A percentile compares a stretch with the other conserved stretches of the same genome.
These are phyloP conservation scores for Scaptomyza cyrtandrae DNA, from an alignment of 2,888 invertebrate genomes.

Conservation along the genomic window DNA sequence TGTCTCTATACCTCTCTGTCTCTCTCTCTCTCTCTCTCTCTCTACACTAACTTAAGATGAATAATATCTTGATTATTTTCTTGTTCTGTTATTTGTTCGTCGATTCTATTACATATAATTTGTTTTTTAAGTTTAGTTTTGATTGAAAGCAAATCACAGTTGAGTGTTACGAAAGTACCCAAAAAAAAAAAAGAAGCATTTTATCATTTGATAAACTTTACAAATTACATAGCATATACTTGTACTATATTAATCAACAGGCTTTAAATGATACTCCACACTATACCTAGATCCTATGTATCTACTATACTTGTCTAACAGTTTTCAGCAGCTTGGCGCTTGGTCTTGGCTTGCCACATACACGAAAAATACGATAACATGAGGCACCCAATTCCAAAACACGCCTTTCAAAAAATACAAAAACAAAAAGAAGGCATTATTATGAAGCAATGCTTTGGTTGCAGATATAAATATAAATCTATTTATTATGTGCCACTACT, in stretches of 20 bases:
- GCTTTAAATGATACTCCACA: constrained; percentile 44
- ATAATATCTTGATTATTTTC: constrained; percentile 12
- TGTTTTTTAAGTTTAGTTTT: constrained; percentile 57
- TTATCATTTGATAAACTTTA: constrained; percentile 51
- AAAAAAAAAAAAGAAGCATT: constrained; percentile 47
- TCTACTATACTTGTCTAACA: constrained; percentile 30
- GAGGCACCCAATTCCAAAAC: constrained; percentile 25
- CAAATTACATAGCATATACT: constrained; percentile 44
- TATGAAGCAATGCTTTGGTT: constrained; percentile 68
- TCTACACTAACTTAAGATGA: constrained; percentile 3
- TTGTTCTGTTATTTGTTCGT: constrained; percentile 15
- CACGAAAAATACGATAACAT: constrained; percentile 14
- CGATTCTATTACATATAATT: constrained; percentile 31
- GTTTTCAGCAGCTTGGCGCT: constrained; percentile 62
- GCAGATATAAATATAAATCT: constrained; percentile 38
- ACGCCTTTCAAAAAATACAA: constrained; percentile 23
- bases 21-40: neutral
- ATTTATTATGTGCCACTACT: too few relatives aligned
- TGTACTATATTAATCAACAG: constrained; percentile 47
- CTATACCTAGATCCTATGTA: constrained; percentile 17
- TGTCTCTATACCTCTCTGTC: constrained; percentile 16
- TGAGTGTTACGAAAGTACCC: constrained; percentile 67
- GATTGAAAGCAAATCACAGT: constrained; percentile 81
- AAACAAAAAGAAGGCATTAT: constrained; percentile 3
- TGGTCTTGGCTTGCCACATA: constrained; percentile 58